Conservation (phyloP, 1,140 invertebrate species). For the Mycetomoellerius zeteki region DNA sequence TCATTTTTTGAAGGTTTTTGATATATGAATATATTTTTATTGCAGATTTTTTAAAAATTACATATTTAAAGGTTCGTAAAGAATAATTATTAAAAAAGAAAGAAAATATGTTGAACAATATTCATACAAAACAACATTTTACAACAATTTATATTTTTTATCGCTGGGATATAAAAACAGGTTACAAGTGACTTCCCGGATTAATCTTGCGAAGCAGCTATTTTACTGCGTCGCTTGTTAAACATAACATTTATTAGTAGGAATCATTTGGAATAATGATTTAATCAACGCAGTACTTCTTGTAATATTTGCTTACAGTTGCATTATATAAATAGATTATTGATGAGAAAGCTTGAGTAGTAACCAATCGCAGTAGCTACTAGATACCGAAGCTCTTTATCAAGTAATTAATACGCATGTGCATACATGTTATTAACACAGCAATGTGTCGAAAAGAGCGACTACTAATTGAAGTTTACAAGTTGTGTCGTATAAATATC, state of each 20-base stretch:
- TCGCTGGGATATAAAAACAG: too few species aligned
- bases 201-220: not conserved
- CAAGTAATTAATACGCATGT: constrained; percentile 52
- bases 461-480: constrained; percentile 31
- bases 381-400: constrained; percentile 21
- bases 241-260: not conserved
- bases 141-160: too few species aligned
- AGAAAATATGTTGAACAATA: too few species aligned
- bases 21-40: too few species aligned
- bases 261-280: constrained; percentile 23
- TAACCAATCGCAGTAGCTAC: constrained; percentile 5
- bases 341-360: not conserved
- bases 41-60: too few species aligned
- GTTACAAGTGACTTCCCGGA: too few species aligned
- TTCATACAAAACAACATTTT: too few species aligned
- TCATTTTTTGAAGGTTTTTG: too few species aligned
- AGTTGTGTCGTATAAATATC: constrained; percentile 30
- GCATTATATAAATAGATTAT: constrained; percentile 15
- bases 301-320: not conserved
- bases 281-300: not conserved
- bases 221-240: constrained; percentile 26
- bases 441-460: constrained; percentile 28
- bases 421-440: constrained; percentile 42
- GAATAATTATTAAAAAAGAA: too few species aligned
- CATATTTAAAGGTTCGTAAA: too few species aligned